Percentiles rank a stretch among this genome's conserved stretches.
Conservation (phyloP, 1,140 invertebrate species). For the Zophobas atratus region DNA sequence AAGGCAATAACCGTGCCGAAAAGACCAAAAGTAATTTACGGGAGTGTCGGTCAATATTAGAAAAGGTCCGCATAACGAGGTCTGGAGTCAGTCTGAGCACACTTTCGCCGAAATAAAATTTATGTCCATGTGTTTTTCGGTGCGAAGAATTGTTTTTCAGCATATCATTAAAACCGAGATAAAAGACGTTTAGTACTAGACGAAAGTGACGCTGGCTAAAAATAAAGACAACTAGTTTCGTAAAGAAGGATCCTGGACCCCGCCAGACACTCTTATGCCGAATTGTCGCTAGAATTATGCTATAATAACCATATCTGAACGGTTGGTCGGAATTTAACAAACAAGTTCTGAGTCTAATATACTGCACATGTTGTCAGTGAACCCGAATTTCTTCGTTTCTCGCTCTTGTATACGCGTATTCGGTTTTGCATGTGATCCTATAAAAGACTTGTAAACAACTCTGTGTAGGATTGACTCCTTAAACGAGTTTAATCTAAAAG, state of each 20-base stretch:
- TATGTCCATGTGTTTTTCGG: constrained; percentile 54
- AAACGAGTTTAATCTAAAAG: constrained; percentile 42
- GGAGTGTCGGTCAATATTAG: constrained; percentile 52
- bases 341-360: constrained; percentile 50
- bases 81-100: constrained; percentile 48
- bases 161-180: constrained; percentile 46
- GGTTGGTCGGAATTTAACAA: constrained; percentile 52
- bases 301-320: constrained; percentile 51
- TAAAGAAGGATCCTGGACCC: constrained; percentile 28
- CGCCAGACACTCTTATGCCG: constrained; percentile 49
- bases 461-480: constrained; percentile 38
- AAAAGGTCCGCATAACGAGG: constrained; percentile 55
- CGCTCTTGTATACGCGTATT: constrained; percentile 25
- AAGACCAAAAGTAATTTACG: constrained; percentile 55
- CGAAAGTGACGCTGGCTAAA: constrained; percentile 15
- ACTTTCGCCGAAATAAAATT: constrained; percentile 58
- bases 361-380: constrained; percentile 52
- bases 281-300: constrained; percentile 50
- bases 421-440: constrained; percentile 29
- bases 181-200: constrained; percentile 15
- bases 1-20: constrained; percentile 51
- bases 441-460: constrained; percentile 40
- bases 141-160: constrained; percentile 31
- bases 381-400: constrained; percentile 25
- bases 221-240: constrained; percentile 33